Conservation (phyloP, 2,797 vertebrate species). For the Sparus aurata region DNA sequence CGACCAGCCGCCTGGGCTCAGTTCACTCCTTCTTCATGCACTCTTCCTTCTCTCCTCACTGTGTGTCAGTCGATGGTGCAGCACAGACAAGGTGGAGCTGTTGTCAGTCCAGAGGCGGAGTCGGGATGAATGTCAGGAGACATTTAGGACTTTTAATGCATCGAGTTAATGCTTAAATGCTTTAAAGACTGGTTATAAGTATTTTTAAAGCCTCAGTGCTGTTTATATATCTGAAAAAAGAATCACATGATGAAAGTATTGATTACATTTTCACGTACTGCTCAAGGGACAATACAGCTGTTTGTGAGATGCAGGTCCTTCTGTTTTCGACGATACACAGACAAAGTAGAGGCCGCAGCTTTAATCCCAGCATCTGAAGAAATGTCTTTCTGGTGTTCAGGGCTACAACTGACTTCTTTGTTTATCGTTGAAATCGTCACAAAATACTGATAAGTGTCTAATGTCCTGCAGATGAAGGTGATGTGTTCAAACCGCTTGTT, state of each 20-base stretch:
- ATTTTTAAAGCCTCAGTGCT: slow-evolving; percentile 45
- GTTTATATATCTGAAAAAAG: slow-evolving; percentile 53
- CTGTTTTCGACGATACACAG: slow-evolving; percentile 5
- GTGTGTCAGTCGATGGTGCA: slow-evolving; percentile 30
- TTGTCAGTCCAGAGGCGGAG: slow-evolving; percentile 9
- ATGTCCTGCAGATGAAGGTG: neutral
- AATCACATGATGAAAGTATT: slow-evolving; percentile 37
- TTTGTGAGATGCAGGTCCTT: slow-evolving; percentile 43
- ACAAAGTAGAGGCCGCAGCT: neutral
- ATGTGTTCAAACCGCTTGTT: neutral
- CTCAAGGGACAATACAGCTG: slow-evolving; percentile 21
- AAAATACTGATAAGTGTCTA: neutral
- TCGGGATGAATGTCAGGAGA: slow-evolving; percentile 27
- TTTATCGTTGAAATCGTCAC: neutral
- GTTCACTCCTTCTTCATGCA: slow-evolving; percentile 21
- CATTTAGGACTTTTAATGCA: slow-evolving; percentile 16
- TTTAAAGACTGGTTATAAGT: slow-evolving; percentile 37
- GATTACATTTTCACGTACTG: slow-evolving; percentile 47
- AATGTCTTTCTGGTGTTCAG: slow-evolving; percentile 12
- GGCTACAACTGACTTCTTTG: neutral
- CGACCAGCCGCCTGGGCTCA: slow-evolving; percentile 21
- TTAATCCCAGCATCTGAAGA: slow-evolving; percentile 15
- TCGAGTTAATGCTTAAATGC: slow-evolving; percentile 17
- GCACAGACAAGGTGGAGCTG: slow-evolving; percentile 20
- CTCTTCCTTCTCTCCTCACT: slow-evolving; percentile 34